These are phyloP conservation scores for Cyprinus carpio DNA, from an alignment of 2,113 vertebrate species.

Conservation along the genomic window DNA sequence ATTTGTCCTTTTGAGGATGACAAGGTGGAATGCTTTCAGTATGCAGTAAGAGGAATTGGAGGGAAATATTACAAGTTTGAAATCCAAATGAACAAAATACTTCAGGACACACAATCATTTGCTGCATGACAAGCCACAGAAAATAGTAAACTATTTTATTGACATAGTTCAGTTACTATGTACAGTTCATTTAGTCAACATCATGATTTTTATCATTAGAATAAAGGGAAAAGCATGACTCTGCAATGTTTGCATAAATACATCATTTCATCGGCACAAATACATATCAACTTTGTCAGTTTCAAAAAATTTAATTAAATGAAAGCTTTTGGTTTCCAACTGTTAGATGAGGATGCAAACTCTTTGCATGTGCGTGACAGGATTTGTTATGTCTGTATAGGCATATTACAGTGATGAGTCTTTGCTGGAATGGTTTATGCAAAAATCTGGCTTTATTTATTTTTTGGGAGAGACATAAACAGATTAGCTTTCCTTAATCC, in stretches of 20 bases:
- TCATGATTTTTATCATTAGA: slow-evolving; percentile 55
- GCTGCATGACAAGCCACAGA: slow-evolving; percentile 75
- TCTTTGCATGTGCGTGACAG: neutral
- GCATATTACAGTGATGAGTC: slow-evolving; percentile 5
- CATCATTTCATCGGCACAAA: slow-evolving; percentile 47
- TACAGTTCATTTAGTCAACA: slow-evolving; percentile 77
- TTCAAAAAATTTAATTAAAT: neutral
- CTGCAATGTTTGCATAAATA: slow-evolving; percentile 59
- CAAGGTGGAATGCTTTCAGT: neutral
- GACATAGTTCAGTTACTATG: slow-evolving; percentile 80
- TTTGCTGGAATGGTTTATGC: slow-evolving; percentile 7
- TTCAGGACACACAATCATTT: slow-evolving; percentile 71
- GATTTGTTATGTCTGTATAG: slow-evolving; percentile 9
- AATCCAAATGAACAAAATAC: slow-evolving; percentile 63
- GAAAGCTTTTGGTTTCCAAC: neutral
- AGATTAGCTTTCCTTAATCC: neutral
- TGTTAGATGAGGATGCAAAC: neutral
- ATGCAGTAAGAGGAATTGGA: neutral
- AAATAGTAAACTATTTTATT: slow-evolving; percentile 88
- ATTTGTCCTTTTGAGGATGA: slow-evolving; percentile 35
- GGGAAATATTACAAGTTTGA: neutral
- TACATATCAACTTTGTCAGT: slow-evolving; percentile 38
- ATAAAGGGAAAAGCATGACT: slow-evolving; percentile 52
- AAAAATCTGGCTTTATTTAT: slow-evolving; percentile 3
- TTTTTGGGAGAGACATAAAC: slow-evolving; percentile 8